phyloP scores from a whole-genome alignment of 2,797 vertebrate species.

The Valencia hispanica region DNA sequence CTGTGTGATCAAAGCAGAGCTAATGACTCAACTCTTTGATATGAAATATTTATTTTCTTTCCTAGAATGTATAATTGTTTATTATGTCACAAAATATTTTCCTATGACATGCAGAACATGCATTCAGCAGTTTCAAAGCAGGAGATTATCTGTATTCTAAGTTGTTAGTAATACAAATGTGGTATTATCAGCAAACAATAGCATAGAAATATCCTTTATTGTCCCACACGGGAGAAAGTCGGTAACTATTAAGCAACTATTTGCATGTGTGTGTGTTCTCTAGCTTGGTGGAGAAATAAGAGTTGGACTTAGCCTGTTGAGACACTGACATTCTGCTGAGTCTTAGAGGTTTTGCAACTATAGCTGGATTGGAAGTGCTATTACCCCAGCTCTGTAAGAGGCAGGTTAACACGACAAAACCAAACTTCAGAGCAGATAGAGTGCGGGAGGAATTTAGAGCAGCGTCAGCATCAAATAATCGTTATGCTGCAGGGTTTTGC shows the following conservation, averaged over 20 bases:
- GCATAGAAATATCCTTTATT: too few species aligned
- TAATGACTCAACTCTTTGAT: slow-evolving; percentile 18
- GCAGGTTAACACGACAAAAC: slow-evolving; percentile 16
- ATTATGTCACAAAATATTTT: background rate
- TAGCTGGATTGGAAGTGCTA: slow-evolving; percentile 4
- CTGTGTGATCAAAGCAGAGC: slow-evolving; percentile 14
- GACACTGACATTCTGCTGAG: slow-evolving; percentile 25
- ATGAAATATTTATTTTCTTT: background rate
- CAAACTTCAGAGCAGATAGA: slow-evolving; percentile 13
- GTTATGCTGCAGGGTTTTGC: background rate
- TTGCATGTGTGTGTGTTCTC: background rate
- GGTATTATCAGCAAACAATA: background rate
- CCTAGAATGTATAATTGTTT: slow-evolving; percentile 5
- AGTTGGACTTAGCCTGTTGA: slow-evolving; percentile 20
- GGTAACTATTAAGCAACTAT: background rate
- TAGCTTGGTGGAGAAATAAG: slow-evolving; percentile 14
- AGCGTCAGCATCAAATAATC: background rate
- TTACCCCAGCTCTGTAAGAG: slow-evolving; percentile 23
- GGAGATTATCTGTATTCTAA: background rate
- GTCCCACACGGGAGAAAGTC: too few species aligned
- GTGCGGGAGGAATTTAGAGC: slow-evolving; percentile 10
- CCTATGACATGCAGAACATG: background rate
- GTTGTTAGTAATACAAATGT: background rate
- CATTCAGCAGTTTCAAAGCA: background rate
- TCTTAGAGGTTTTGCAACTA: slow-evolving; percentile 24